phyloP scores from a whole-genome alignment of 2,888 invertebrate genomes.

The Tachina grossa region DNA sequence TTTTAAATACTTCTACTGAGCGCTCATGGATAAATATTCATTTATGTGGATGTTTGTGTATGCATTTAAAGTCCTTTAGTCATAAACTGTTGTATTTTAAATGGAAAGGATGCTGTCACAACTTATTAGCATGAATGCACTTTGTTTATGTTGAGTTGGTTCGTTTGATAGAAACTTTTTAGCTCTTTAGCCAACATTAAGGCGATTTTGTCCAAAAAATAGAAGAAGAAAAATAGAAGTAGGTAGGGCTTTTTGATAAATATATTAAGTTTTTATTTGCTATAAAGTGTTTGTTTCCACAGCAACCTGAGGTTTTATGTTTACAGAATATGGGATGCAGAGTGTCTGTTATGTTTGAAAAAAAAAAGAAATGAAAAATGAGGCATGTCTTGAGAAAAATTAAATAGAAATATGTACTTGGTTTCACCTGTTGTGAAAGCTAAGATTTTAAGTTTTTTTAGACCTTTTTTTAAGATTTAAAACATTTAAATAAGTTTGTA shows the following conservation, averaged over 20 bases:
- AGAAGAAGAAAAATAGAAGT: background rate
- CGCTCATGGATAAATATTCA: background rate
- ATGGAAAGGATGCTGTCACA: constrained; percentile 67
- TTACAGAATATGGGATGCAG: background rate
- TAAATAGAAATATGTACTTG: background rate
- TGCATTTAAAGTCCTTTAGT: constrained; percentile 56
- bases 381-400: background rate
- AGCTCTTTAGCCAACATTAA: constrained; percentile 47
- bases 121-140: constrained; percentile 71
- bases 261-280: constrained; percentile 44
- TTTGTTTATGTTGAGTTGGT: constrained; percentile 57
- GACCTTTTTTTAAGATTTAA: no score
- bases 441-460: no score
- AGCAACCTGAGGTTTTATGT: background rate
- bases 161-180: constrained; percentile 42
- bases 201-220: constrained; percentile 34
- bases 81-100: constrained; percentile 48
- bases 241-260: constrained; percentile 27
- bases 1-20: background rate
- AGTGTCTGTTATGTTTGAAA: constrained; percentile 2
- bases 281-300: constrained; percentile 28
- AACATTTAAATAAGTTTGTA: no score
- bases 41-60: background rate
- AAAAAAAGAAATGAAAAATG: background rate
- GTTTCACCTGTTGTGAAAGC: background rate